Evolutionary conservation across 2,113 vertebrate genomes (phyloP).

Genomic region (Tricholaema leucomelas): DNA sequence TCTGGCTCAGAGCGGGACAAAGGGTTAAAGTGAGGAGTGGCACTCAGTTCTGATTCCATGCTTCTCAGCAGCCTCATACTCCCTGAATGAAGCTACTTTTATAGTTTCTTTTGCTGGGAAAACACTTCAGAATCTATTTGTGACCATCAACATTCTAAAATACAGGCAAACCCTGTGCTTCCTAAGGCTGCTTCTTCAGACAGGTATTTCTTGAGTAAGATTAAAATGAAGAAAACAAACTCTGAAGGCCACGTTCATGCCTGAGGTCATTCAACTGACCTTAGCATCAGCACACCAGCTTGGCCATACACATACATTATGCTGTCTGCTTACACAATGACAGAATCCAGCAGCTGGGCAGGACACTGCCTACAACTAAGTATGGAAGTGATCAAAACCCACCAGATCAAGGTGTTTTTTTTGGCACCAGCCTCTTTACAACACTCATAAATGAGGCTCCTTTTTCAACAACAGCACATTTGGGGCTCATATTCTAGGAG

Average conservation of each 20-base stretch:
- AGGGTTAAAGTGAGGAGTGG: neutral
- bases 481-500: neutral
- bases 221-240: conserved; percentile 9
- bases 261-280: neutral
- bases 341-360: neutral
- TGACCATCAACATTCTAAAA: neutral
- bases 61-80: neutral
- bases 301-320: neutral
- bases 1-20: neutral
- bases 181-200: conserved; percentile 5
- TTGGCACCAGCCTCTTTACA: neutral
- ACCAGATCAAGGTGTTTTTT: neutral
- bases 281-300: neutral
- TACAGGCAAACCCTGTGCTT: neutral
- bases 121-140: neutral
- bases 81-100: neutral
- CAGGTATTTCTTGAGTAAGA: neutral
- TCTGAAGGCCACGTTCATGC: neutral
- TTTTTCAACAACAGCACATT: neutral
- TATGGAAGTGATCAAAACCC: neutral
- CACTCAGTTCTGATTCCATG: neutral
- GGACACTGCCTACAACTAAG: neutral
- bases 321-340: neutral
- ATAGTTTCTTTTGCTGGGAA: neutral
- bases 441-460: neutral